Evolutionary conservation across 1,140 invertebrate genomes (phyloP).

Genomic region (Idris sp.): DNA sequence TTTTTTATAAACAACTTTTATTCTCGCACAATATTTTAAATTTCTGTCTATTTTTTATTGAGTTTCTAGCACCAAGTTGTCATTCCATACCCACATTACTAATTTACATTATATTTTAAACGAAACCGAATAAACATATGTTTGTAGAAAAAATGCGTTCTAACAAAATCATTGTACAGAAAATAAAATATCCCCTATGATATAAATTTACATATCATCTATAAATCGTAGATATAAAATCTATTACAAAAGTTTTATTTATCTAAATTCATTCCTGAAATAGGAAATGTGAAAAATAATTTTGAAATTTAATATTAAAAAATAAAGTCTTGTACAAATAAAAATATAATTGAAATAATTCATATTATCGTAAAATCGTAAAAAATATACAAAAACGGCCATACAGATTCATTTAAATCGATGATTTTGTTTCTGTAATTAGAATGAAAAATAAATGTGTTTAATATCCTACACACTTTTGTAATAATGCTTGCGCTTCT

Average conservation of each 20-base stretch:
- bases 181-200: conserved; percentile 21
- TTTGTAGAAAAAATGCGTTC: conserved; percentile 8
- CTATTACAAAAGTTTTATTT: conserved; percentile 13
- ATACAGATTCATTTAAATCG: neutral
- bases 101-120: conserved; percentile 4
- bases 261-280: conserved; percentile 17
- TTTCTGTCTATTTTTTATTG: neutral
- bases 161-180: conserved; percentile 29
- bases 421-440: conserved; percentile 34
- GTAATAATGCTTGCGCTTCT: conserved; percentile 66
- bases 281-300: too few species aligned
- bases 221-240: conserved; percentile 13
- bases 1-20: conserved; percentile 8
- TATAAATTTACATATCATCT: conserved; percentile 14
- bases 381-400: too few species aligned
- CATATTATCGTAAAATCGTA: too few species aligned
- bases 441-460: conserved; percentile 36
- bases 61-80: conserved; percentile 4
- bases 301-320: too few species aligned
- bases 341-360: too few species aligned
- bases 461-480: conserved; percentile 68
- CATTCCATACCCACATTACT: conserved; percentile 1
- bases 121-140: conserved; percentile 8
- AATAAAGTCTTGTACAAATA: too few species aligned
- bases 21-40: conserved; percentile 11